Conservation (phyloP, 2,888 invertebrate genomes). For the Cheiracanthium punctorium region DNA sequence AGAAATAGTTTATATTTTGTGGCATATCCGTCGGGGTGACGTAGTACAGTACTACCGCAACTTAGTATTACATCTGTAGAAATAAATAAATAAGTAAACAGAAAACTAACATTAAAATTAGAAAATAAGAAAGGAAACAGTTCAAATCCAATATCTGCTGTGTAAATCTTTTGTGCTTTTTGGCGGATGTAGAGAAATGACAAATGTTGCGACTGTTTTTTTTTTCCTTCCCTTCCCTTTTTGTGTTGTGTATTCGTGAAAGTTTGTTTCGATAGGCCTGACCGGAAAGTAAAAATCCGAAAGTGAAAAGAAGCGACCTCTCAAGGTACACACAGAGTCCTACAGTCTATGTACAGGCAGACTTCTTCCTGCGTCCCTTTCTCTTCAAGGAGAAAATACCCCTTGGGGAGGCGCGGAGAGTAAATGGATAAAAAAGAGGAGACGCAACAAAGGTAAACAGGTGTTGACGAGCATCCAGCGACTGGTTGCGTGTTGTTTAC, state of each 20-base stretch:
- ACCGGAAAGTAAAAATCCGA: constrained; percentile 63
- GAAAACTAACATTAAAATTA: not conserved
- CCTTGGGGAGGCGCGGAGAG: constrained; percentile 18
- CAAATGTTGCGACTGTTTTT: not conserved
- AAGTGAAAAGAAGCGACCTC: constrained; percentile 54
- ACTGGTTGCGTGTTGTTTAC: constrained; percentile 49
- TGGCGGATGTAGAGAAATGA: not conserved
- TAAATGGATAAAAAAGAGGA: constrained; percentile 20
- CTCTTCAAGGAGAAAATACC: constrained; percentile 32
- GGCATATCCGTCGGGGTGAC: no score
- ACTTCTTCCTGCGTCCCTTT: constrained; percentile 61
- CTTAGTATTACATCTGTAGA: not conserved
- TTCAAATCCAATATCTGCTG: not conserved
- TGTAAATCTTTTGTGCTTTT: not conserved
- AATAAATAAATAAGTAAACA: no score
- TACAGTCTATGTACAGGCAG: no score
- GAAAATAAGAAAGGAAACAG: not conserved
- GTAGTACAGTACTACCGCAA: no score
- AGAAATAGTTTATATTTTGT: no score
- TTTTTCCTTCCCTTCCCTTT: not conserved
- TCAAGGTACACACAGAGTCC: constrained; percentile 39
- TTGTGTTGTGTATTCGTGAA: no score
- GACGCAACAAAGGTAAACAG: constrained; percentile 67
- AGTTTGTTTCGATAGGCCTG: constrained; percentile 6
- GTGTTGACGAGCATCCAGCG: constrained; percentile 46